Evolutionary conservation across 2,797 vertebrate species (phyloP).

Genomic region (Tiaroga cobitis): DNA sequence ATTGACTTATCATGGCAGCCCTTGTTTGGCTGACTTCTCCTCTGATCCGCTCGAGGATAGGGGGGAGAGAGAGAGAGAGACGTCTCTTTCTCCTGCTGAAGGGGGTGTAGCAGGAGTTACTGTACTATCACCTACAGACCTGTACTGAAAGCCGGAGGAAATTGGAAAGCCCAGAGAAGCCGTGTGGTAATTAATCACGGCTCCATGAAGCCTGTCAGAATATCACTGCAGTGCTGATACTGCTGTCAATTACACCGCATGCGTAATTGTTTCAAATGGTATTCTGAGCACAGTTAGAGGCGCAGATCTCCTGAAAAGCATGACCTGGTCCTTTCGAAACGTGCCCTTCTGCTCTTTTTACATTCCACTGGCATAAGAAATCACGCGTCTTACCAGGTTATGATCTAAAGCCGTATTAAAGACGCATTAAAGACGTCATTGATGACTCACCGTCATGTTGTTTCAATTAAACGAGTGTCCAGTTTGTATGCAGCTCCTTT

Average conservation of each 20-base stretch:
- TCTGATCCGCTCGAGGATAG: conserved; percentile 70
- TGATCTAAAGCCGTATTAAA: not conserved
- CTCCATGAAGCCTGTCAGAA: conserved; percentile 91
- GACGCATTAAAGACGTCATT: not conserved
- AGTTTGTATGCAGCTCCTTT: not conserved
- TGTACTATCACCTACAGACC: conserved; percentile 77
- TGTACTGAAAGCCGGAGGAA: conserved; percentile 85
- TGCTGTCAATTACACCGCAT: conserved; percentile 89
- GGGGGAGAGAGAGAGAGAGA: conserved; percentile 64
- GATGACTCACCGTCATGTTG: not conserved
- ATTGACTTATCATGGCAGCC: conserved; percentile 60
- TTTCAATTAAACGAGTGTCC: not conserved
- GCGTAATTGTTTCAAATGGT: conserved; percentile 84
- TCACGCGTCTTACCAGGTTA: not conserved
- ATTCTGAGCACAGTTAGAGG: conserved; percentile 64
- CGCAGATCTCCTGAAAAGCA: conserved; percentile 67
- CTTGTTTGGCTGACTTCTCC: conserved; percentile 69
- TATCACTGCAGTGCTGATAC: conserved; percentile 85
- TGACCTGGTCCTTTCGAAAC: conserved; percentile 56
- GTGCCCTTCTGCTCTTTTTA: conserved; percentile 50
- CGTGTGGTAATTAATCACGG: conserved; percentile 95
- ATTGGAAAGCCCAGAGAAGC: conserved; percentile 84
- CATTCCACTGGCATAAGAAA: conserved; percentile 49
- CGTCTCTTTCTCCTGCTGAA: conserved; percentile 19
- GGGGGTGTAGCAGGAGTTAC: conserved; percentile 81